These are phyloP conservation scores for Ricordea florida DNA, from an alignment of 92 coral and sea anemone genomes.

Conservation along the genomic window DNA sequence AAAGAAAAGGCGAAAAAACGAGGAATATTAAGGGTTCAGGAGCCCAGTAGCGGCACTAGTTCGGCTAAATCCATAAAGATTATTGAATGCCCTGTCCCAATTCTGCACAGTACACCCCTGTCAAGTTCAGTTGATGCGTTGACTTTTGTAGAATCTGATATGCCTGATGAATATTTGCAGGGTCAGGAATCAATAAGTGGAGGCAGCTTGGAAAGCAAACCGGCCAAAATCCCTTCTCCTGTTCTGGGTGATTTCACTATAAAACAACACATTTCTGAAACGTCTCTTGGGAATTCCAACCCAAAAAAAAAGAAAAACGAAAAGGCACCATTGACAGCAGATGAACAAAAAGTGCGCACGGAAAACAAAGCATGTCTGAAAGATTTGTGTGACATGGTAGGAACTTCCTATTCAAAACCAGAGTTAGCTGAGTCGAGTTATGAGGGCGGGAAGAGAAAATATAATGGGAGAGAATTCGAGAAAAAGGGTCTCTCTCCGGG, in stretches of 20 bases:
- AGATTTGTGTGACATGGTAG: constrained; percentile 3
- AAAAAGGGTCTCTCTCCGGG: not conserved
- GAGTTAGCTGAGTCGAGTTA: constrained; percentile 3
- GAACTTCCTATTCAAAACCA: not conserved
- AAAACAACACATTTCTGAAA: not conserved
- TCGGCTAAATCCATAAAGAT: not conserved
- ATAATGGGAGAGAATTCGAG: not conserved
- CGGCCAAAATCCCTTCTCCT: not conserved
- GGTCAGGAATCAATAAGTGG: constrained; percentile 1
- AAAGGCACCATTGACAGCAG: not conserved
- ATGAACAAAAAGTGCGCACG: not conserved
- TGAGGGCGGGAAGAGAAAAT: not conserved
- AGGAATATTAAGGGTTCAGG: not conserved
- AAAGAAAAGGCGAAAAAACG: constrained; percentile 2
- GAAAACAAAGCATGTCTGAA: constrained; percentile 7
- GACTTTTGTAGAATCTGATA: constrained; percentile 2
- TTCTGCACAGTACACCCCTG: not conserved
- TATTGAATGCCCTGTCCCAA: not conserved
- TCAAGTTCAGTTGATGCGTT: too few relatives aligned
- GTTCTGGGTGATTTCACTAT: not conserved
- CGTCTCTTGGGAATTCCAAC: not conserved
- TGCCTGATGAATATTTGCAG: constrained; percentile 11
- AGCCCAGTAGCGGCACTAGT: not conserved
- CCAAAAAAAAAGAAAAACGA: not conserved
- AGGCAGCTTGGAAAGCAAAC: constrained; percentile 2